Percentiles rank a stretch among this genome's conserved stretches.
Conservation (phyloP, 92 coral and sea anemone genomes). For the Montipora capitata region DNA sequence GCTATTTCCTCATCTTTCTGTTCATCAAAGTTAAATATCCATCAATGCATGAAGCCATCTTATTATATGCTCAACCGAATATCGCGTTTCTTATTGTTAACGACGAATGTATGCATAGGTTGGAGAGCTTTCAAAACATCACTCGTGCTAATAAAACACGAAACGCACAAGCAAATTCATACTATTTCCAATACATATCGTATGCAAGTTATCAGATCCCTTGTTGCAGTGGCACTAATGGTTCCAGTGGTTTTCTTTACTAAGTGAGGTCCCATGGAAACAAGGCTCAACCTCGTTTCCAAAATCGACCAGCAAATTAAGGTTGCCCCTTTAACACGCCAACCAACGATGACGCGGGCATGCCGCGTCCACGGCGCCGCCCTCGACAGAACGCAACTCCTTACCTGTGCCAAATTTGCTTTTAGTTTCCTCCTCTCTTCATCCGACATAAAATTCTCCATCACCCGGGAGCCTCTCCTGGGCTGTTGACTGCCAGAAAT, state of each 20-base stretch:
- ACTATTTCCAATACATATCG: too few species aligned
- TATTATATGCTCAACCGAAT: too few species aligned
- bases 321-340: too few species aligned
- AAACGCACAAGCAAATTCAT: too few species aligned
- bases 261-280: neutral
- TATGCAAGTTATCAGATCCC: neutral
- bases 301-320: too few species aligned
- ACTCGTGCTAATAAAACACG: too few species aligned
- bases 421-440: slow-evolving; percentile 20
- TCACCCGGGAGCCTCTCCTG: slow-evolving; percentile 25
- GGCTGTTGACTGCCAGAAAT: neutral
- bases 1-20: slow-evolving; percentile 50
- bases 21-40: neutral
- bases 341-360: too few species aligned
- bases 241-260: neutral
- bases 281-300: too few species aligned
- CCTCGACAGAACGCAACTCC: neutral
- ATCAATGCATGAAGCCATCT: neutral
- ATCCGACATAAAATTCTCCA: neutral
- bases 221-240: neutral
- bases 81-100: too few species aligned
- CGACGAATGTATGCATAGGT: too few species aligned
- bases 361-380: neutral
- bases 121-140: too few species aligned
- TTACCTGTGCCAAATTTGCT: slow-evolving; percentile 32